Evolutionary conservation across 2,113 vertebrate species (phyloP), one percentile per base, ranked within the genome.

Genomic region (Junco hyemalis): DNA sequence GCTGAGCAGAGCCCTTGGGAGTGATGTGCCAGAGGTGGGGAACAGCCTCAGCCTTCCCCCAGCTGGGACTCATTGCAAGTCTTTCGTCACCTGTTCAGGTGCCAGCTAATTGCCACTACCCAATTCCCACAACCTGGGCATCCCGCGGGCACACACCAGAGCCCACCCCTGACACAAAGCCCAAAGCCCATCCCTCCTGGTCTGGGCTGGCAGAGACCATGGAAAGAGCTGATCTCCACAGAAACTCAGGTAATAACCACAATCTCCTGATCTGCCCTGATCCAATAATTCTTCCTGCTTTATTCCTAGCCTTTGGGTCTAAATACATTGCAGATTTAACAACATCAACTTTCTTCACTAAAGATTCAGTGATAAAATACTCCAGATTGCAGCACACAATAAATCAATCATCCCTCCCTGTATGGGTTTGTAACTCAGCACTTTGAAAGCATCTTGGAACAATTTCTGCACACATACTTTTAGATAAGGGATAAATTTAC

Each of bases 341-440:
- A 81, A 79, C 66, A 91, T 71, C 86, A 81, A 60, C 64, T 29
- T 84, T 45, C 89, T 79, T 50, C 50, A 45, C 91, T 95, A 65
- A 74, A 95, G 94, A 93, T 92, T 68, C 78, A 81, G 91, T 45
- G 86, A 89, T 74, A 95, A 95, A 95, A 78, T 84, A 36, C 70
- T 87, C 88, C 78, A 94, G 76, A 96, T 66, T 90, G 92, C 72
- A 86, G 76, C 70, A 84, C 50, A 73, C 80, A 92, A 90, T 86
- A 86, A 94, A 94, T 91, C 95, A 93, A 60, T 86, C 86, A 78
- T 77, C 73, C 45, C 42, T 89, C 77, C 63, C 28, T 1, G 1
- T 13, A 79, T 60, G 38, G 38, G 66, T 88, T 40, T 74, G 56
- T 69, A 93, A 77, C 63, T 61, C 88, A 61, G 81, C 78, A 83